Conservation (phyloP, 2,888 invertebrate genomes). For the Drosophila nr. perissopoda region DNA sequence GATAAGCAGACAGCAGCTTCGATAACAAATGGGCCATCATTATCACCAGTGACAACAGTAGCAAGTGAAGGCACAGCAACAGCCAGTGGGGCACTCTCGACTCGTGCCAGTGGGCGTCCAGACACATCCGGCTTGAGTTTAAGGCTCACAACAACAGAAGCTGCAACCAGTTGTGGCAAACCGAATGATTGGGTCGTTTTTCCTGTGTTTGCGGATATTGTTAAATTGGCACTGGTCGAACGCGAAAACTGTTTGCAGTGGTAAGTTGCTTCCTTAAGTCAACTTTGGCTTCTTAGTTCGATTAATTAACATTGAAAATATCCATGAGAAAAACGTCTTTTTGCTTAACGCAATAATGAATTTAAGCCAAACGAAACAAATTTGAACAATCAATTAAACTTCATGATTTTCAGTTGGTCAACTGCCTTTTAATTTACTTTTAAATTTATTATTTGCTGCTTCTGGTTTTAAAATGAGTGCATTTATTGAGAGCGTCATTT, state of each 20-base stretch:
- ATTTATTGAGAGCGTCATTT: not conserved
- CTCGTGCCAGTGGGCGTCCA: slow-evolving; percentile 18
- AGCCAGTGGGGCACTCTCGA: slow-evolving; percentile 19
- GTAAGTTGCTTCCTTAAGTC: slow-evolving; percentile 65
- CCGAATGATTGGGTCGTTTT: slow-evolving; percentile 83
- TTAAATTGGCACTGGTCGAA: slow-evolving; percentile 84
- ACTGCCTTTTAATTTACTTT: slow-evolving; percentile 10
- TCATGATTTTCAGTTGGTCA: not conserved
- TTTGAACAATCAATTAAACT: not conserved
- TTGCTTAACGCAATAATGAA: not conserved
- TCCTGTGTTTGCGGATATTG: slow-evolving; percentile 85
- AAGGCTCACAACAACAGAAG: slow-evolving; percentile 16
- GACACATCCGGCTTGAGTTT: slow-evolving; percentile 52
- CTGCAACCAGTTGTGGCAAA: slow-evolving; percentile 13
- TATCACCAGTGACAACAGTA: slow-evolving; percentile 21
- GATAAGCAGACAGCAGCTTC: slow-evolving; percentile 44
- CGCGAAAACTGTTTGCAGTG: slow-evolving; percentile 84
- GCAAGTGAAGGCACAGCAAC: slow-evolving; percentile 32
- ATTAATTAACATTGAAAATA: not conserved
- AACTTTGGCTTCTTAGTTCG: not conserved
- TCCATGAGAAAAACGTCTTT: not conserved
- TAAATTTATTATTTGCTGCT: not conserved
- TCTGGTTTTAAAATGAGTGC: not conserved
- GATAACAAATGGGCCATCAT: slow-evolving; percentile 37
- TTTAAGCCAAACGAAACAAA: not conserved